phyloP scores from a whole-genome alignment of 2,888 invertebrate genomes.

The Strigamia transsilvanica region DNA sequence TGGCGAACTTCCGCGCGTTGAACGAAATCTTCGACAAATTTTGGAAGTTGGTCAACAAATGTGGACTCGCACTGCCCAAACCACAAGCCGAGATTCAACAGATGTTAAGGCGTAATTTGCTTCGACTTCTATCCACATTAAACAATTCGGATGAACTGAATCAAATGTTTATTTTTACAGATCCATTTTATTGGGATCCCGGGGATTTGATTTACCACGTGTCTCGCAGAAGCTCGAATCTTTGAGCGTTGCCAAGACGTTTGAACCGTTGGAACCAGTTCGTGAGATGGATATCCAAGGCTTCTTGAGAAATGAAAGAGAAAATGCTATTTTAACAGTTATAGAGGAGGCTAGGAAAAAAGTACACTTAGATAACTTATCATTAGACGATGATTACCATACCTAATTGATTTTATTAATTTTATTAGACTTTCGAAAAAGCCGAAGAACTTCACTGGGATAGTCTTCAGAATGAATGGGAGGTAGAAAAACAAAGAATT shows the following conservation, averaged over 20 bases:
- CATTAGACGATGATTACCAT: neutral
- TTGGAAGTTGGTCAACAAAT: slow-evolving; percentile 89
- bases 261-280: slow-evolving; percentile 82
- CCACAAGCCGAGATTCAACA: slow-evolving; percentile 70
- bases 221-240: slow-evolving; percentile 90
- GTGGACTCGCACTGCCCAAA: slow-evolving; percentile 83
- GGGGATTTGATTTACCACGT: slow-evolving; percentile 92
- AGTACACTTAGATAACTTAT: slow-evolving; percentile 67
- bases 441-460: slow-evolving; percentile 73
- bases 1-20: slow-evolving; percentile 75
- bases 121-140: neutral
- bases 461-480: slow-evolving; percentile 88
- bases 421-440: slow-evolving; percentile 69
- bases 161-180: slow-evolving; percentile 66
- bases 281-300: slow-evolving; percentile 88
- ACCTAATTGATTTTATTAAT: neutral
- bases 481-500: slow-evolving; percentile 85
- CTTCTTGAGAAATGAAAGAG: slow-evolving; percentile 89
- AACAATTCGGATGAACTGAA: neutral
- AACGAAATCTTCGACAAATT: slow-evolving; percentile 89
- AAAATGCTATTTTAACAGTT: slow-evolving; percentile 89
- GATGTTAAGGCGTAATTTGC: slow-evolving; percentile 85
- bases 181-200: slow-evolving; percentile 86
- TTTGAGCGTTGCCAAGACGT: slow-evolving; percentile 79
- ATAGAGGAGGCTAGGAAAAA: slow-evolving; percentile 89